phyloP scores from a whole-genome alignment of 1,140 invertebrate genomes.

The Eumeta japonica region DNA sequence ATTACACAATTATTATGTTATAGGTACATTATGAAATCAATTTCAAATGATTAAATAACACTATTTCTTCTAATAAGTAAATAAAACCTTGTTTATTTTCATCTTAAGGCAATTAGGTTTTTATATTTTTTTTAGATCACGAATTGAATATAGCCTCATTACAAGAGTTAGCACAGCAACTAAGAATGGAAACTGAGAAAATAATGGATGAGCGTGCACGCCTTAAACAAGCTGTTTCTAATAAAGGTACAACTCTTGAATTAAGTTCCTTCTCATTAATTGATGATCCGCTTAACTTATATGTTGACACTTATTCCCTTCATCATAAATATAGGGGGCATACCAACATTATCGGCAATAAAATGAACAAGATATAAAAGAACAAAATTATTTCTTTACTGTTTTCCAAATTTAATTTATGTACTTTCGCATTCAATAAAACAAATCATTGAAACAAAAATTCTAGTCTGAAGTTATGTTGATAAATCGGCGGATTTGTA shows the following conservation, averaged over 20 bases:
- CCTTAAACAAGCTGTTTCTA: constrained; percentile 42
- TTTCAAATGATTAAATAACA: no score
- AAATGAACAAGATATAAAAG: no score
- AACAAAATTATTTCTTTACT: no score
- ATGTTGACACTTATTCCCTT: neutral
- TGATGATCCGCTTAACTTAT: neutral
- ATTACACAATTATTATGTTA: no score
- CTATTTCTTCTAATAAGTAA: neutral
- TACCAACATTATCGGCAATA: no score
- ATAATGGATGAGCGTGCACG: constrained; percentile 44
- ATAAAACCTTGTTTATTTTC: neutral
- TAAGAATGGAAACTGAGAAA: constrained; percentile 47
- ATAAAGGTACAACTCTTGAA: constrained; percentile 30
- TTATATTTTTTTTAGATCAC: constrained; percentile 28
- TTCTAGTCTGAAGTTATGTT: no score
- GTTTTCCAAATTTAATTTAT: no score
- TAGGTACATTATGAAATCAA: no score
- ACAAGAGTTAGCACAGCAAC: constrained; percentile 44
- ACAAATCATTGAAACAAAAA: no score
- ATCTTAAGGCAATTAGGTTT: neutral
- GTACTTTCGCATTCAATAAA: no score
- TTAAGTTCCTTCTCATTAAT: neutral
- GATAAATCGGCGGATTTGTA: no score
- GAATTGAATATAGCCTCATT: constrained; percentile 44
- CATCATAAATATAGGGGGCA: no score